These are phyloP conservation scores for Mayetiola destructor DNA, from an alignment of 2,888 invertebrate genomes.

Conservation along the genomic window DNA sequence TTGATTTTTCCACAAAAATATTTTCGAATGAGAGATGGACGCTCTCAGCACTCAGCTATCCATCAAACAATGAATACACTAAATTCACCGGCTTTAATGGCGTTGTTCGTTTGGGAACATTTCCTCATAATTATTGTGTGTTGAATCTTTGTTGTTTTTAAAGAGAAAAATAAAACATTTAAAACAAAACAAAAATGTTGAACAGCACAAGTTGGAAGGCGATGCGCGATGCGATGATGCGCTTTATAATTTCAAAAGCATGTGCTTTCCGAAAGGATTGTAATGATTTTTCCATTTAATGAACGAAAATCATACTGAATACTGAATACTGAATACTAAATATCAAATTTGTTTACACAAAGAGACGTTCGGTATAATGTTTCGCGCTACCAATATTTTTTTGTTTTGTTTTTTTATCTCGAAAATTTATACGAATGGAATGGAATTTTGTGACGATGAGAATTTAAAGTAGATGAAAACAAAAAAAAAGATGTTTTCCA, in stretches of 20 bases:
- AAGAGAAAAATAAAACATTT: neutral
- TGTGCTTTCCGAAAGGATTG: neutral
- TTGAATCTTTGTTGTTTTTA: constrained; percentile 8
- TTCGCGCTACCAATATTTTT: too few species aligned
- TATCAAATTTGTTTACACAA: constrained; percentile 1
- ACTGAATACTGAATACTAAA: too few species aligned
- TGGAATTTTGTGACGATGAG: neutral
- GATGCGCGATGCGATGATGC: neutral
- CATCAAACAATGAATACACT: too few species aligned
- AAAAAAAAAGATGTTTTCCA: too few species aligned
- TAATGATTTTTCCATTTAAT: constrained; percentile 8
- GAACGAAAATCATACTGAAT: neutral
- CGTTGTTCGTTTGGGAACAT: too few species aligned
- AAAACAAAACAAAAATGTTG: neutral
- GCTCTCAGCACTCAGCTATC: too few species aligned
- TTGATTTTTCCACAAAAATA: too few species aligned
- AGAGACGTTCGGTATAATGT: neutral
- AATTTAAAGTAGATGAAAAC: neutral
- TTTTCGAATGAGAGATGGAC: too few species aligned
- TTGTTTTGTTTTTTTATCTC: too few species aligned
- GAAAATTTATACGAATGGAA: neutral
- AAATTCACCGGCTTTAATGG: too few species aligned
- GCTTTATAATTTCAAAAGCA: neutral
- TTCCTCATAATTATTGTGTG: neutral
- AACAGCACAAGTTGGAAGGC: neutral